Evolutionary conservation across 2,113 vertebrate genomes (phyloP), one percentile per base, ranked within the genome.

Genomic region (Felis chaus): DNA sequence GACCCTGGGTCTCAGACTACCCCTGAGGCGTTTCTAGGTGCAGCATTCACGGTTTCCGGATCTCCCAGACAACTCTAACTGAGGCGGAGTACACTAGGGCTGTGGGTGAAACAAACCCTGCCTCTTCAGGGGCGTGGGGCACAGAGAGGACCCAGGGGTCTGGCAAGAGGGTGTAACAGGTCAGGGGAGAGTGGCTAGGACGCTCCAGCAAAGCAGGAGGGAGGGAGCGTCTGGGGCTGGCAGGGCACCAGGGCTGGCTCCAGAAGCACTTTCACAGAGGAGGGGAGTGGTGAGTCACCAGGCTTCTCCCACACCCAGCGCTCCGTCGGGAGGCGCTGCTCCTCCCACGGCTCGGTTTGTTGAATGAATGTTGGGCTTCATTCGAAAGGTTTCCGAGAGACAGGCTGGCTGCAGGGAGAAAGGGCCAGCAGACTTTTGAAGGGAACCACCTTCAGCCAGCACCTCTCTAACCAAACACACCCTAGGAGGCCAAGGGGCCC

Each of bases 251-350:
- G 9, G 76, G 53, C 78, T 83, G 95, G 96, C 94, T 91, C 81
- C 63, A 73, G 76, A 66, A 53, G 48, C 79, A 12, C 81, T 97
- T 87, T 61, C 92, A 69, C 73, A 31, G 31, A 79, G 78, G 23
- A 61, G 29, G 5, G n/a, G 53, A 55, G 13, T 13, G 39, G 55
- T 98, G 98, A 98, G 83, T 98, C 98, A 98, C 82, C 73, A 66
- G 95, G 8, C 92, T 92, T 90, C 93, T 89, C 73, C 80, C 96
- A 86, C 81, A 86, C 36, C 96, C 96, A 83, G 55, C 19, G 23
- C 82, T 78, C 74, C 36, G 41, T 13, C n/a, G 68, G n/a, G 79
- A 31, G 61, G 80, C 31, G 73, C 53, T 63, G 50, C 45, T 45
- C 45, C 45, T 45, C 45, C 45, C 45, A 45, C 45, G 1, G 45